Conservation (phyloP, 2,113 vertebrate species). For the Chiloscyllium plagiosum region DNA sequence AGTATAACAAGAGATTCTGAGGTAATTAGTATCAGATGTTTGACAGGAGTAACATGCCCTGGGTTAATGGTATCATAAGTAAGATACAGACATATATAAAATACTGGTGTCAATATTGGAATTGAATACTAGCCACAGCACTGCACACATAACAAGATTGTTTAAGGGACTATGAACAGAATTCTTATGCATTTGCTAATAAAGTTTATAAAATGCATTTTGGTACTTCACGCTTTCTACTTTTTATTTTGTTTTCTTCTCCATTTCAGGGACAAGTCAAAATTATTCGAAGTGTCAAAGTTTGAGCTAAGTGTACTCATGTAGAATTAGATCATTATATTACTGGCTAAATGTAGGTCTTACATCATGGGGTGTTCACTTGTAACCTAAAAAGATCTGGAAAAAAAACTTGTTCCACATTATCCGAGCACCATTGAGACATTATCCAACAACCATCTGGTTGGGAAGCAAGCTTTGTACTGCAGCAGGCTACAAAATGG, state of each 20-base stretch:
- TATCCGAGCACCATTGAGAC: background rate
- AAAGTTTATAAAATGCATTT: background rate
- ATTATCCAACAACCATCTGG: background rate
- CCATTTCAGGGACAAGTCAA: background rate
- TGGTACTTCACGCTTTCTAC: background rate
- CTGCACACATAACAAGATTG: background rate
- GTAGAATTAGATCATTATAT: background rate
- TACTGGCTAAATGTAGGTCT: background rate
- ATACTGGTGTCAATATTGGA: background rate
- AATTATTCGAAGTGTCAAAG: background rate
- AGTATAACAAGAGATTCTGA: background rate
- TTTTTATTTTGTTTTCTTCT: background rate
- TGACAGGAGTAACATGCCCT: background rate
- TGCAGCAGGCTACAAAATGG: background rate
- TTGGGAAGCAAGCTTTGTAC: background rate
- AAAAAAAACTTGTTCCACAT: background rate
- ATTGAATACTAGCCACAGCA: background rate
- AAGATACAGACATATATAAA: background rate
- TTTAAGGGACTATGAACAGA: background rate
- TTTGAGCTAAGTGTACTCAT: background rate
- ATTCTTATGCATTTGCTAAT: too few species aligned
- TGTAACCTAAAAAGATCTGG: background rate
- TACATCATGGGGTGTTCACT: background rate
- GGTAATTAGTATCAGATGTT: conserved; percentile 10
- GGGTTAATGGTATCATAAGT: background rate